Base-by-base conservation (phyloP, 2,113 vertebrate genomes). In the Plotosus lineatus region DNA sequence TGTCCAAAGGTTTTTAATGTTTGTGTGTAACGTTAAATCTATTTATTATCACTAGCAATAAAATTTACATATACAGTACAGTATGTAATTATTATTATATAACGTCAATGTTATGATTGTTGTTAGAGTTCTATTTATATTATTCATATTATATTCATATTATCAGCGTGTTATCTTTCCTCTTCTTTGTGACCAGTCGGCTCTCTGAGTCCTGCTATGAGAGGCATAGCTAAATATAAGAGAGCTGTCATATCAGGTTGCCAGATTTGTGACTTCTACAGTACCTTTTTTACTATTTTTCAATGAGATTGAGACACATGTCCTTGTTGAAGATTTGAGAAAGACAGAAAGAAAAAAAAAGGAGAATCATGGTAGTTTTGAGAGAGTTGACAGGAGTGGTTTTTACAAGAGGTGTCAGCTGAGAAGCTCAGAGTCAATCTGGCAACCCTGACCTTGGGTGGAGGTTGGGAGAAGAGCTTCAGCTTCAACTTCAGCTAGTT, bases 191-290 rank as follows among this genome's bases (percentile, higher is more conserved):
- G 19, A 55, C 19, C 11, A n/a, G 50, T 76, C 36, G 38, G 53
- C 48, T 74, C 26, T 36, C 46, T 36, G 9, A 38, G 71, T 53
- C 46, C 48, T 79, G 38, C 21, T 78, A 75, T 69, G 75, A 66
- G 63, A 76, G 48, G 50, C 71, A 71, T 19, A 12, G 38, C 83
- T 87, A 87, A 85, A 87, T 87, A 83, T 87, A 87, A 80, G 60
- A 42, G 66, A 10, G 40, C 23, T 44, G 48, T 66, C 51, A 74
- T 26, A 0, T 6, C 8, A 23, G 69, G 69, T 26, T 69, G 69
- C 69, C 69, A 73, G 69, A 51, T 73, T 73, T 26, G n/a, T 3
- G 21, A 15, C 10, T 15, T 44, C 3, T 31, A 36, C 23, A 3
- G 1, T 66, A 0, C 3, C 14, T 68, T 2, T 46, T 68, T 26